Percentiles rank a stretch among this genome's conserved stretches.
Evolutionary conservation across 2,888 invertebrate genomes (phyloP).

Genomic region (Nomada lathburiana): DNA sequence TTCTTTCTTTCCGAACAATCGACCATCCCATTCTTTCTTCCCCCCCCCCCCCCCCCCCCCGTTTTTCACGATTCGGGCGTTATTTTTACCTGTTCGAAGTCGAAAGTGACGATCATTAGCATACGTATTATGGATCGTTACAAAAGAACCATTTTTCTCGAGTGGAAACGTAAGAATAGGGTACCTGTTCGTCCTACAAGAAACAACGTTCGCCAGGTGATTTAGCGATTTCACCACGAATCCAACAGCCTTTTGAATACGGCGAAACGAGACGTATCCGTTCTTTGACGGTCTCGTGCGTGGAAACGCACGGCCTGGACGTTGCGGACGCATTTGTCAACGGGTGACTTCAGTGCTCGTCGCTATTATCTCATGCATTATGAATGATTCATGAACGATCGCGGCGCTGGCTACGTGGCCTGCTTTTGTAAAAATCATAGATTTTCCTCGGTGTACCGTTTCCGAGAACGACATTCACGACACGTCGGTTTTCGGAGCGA

Average conservation of each 20-base stretch:
- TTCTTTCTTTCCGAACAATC: not conserved
- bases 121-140: slow-evolving; percentile 3
- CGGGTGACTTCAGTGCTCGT: slow-evolving; percentile 70
- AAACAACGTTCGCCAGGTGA: not conserved
- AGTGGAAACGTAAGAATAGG: not conserved
- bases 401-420: slow-evolving; percentile 64
- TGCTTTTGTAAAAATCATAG: slow-evolving; percentile 68
- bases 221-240: slow-evolving; percentile 32
- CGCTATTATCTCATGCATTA: slow-evolving; percentile 76
- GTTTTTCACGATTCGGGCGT: not conserved
- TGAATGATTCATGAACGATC: slow-evolving; percentile 77
- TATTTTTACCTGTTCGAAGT: not conserved
- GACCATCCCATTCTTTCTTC: not conserved
- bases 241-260: slow-evolving; percentile 10
- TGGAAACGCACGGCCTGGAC: slow-evolving; percentile 39
- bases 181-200: not conserved
- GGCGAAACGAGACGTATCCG: slow-evolving; percentile 20
- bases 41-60: no score
- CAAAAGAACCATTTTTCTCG: slow-evolving; percentile 7
- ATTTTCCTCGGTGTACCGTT: slow-evolving; percentile 62
- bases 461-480: slow-evolving; percentile 56
- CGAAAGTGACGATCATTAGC: slow-evolving; percentile 12
- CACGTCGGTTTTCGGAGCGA: slow-evolving; percentile 41
- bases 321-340: slow-evolving; percentile 73
- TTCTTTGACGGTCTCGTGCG: slow-evolving; percentile 39